phyloP scores from a whole-genome alignment of 1,140 invertebrate species.

The Lordiphosa mommai region DNA sequence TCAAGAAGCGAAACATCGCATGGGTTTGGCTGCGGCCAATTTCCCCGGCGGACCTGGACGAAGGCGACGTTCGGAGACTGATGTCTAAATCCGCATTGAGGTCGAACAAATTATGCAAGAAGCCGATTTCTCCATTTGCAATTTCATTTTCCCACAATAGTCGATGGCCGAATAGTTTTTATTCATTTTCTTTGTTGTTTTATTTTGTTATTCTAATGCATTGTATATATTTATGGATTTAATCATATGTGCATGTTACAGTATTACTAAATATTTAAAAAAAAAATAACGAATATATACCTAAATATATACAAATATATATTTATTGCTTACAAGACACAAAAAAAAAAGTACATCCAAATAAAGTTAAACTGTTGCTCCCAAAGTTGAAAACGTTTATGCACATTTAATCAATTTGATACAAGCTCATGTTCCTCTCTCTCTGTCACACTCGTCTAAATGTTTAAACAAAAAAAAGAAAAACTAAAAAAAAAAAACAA shows the following conservation, averaged over 20 bases:
- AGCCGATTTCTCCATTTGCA: slow-evolving; percentile 20
- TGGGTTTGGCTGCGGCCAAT: slow-evolving; percentile 92
- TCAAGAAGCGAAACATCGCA: slow-evolving; percentile 92
- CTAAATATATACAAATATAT: slow-evolving; percentile 16
- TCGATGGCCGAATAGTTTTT: background rate
- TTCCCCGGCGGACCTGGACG: slow-evolving; percentile 92
- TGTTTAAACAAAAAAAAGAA: slow-evolving; percentile 19
- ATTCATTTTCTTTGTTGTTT: slow-evolving; percentile 10
- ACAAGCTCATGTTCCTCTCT: slow-evolving; percentile 36
- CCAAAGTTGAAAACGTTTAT: slow-evolving; percentile 45
- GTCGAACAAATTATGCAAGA: slow-evolving; percentile 7
- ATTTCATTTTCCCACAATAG: slow-evolving; percentile 21
- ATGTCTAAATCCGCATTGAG: slow-evolving; percentile 55
- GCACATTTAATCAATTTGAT: slow-evolving; percentile 21
- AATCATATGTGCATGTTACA: slow-evolving; percentile 11
- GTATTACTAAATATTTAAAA: slow-evolving; percentile 23
- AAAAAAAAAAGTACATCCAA: slow-evolving; percentile 23
- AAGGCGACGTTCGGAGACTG: slow-evolving; percentile 85
- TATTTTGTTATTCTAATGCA: slow-evolving; percentile 32
- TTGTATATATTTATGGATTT: slow-evolving; percentile 41
- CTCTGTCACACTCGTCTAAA: slow-evolving; percentile 47
- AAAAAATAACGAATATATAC: slow-evolving; percentile 17
- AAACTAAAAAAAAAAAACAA: slow-evolving; percentile 23
- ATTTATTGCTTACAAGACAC: slow-evolving; percentile 7
- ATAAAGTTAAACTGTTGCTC: slow-evolving; percentile 72